A percentile compares a stretch with the other conserved stretches of the same genome.
These are phyloP conservation scores for Sebastes wilsoni DNA, from an alignment of 2,797 vertebrate species.

Conservation along the genomic window DNA sequence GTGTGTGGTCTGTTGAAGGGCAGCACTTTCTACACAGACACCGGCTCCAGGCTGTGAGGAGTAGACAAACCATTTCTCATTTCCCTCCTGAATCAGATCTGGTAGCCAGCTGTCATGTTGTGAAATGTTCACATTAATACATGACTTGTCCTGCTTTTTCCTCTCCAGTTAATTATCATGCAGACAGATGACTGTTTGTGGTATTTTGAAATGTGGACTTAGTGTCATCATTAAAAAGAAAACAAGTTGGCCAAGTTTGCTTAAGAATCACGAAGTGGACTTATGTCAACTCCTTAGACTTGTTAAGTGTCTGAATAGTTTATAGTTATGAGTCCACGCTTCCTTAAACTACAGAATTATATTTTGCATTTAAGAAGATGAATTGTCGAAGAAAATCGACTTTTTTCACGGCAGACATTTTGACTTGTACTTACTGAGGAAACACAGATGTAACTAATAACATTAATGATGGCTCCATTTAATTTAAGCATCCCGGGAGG, in stretches of 20 bases:
- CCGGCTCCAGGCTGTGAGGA: neutral
- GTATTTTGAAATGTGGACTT: conserved; percentile 4
- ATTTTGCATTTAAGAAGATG: neutral
- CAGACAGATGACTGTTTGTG: conserved; percentile 6
- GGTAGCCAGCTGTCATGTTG: neutral
- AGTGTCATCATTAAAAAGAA: neutral
- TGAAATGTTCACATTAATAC: neutral
- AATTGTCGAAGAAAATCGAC: neutral
- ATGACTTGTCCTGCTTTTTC: neutral
- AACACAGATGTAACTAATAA: neutral
- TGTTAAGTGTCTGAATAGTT: neutral
- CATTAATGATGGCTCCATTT: neutral
- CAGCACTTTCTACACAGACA: neutral
- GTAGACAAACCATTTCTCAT: neutral
- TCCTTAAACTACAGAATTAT: too few species aligned
- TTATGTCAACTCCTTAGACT: neutral
- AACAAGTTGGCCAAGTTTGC: neutral
- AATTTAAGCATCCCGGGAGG: too few species aligned
- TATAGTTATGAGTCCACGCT: neutral
- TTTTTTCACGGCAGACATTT: neutral
- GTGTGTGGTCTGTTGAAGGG: neutral
- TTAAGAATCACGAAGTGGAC: neutral
- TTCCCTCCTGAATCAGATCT: neutral
- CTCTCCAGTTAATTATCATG: conserved; percentile 14
- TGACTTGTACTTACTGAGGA: neutral